Evolutionary conservation across 2,113 vertebrate genomes (phyloP), one percentile per base, ranked within the genome.

Genomic region (Eurystomus gularis): DNA sequence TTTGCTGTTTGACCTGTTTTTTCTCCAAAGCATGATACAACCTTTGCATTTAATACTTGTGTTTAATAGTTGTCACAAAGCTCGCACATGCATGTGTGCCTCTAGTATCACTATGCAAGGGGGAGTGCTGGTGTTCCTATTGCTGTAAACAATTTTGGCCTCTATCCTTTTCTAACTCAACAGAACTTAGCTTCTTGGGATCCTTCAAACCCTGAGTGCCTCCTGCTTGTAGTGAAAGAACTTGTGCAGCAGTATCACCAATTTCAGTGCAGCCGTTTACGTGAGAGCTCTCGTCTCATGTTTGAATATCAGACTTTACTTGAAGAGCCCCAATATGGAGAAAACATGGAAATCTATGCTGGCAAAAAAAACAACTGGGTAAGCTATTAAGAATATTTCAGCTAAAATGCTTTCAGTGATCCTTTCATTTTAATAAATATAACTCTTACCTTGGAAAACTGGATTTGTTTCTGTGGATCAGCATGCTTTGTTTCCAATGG

Each of bases 331-430:
- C 98, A 98, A 73, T 99, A 99, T 54, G 98, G 99, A 75, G 98
- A 98, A 90, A 99, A 98, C 97, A 99, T 99, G 99, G 99, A 99
- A 97, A 98, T 99, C 87, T 99, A 99, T 77, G 99, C 99, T 15
- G 99, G 99, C 55, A 99, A 98, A 96, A 99, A 99, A 96, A 99
- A 99, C 98, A 99, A 98, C 98, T 99, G 99, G 99, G 99, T 99
- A 97, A 98, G 98, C 68, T 89, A 49, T 88, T 58, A 39, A 78
- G 37, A 78, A 26, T 64, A 60, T 10, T 94, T 84, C 7, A 57
- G 24, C n/a, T 82, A 54, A 86, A 78, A 79, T 82, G 24, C 40
- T 84, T 89, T 69, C 37, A 42, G 35, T 64, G 60, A 62, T 84
- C 19, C 25, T 51, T 94, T 90, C 16, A 9, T 82, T 84, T 81